Base-by-base conservation (phyloP, 2,113 vertebrate genomes). In the Caranx ignobilis region DNA sequence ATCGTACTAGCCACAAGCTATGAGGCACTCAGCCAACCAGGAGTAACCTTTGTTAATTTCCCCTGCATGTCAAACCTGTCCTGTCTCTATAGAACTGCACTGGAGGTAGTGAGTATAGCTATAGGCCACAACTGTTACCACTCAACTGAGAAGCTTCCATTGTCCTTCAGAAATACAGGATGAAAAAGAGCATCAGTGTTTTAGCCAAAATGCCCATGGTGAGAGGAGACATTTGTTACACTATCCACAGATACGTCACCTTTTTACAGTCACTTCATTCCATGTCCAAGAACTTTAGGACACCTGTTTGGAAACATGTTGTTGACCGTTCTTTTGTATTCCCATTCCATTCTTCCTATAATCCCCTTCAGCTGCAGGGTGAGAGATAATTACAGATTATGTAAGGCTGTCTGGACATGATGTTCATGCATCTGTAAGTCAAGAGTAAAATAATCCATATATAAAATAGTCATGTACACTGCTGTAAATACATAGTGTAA, bases 211-310 rank as follows among this genome's bases (percentile, higher is more conserved):
- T 77, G 82, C 91, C 85, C 59, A 66, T 34, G 64, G 90, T 84
- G 60, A 87, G 66, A 84, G 75, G 70, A 68, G 77, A 84, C 64
- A 83, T 92, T 87, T 89, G 91, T 93, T 75, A 93, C 78, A 64
- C 21, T 87, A 91, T 89, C 79, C 71, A 71, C 10, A 19, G 21
- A 79, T 86, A 80, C 21, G 69, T 91, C 92, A 91, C 61, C 52
- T 55, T 21, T 65, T 61, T 65, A 63, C 34, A 56, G 37, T 69
- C n/a, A 73, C 60, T 61, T 55, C 35, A 18, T 18, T 76, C 52
- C 21, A 21, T 2, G 9, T 54, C 19, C n/a, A 4, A 71, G 34
- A 48, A 71, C 15, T 71, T 60, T 26, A 59, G 54, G 32, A 61
- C 60, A 69, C 37, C 26, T 64, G 66, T 77, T 78, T 85, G 31